These are phyloP conservation scores for Chelmon rostratus DNA, from an alignment of 2,797 vertebrate genomes.

Conservation along the genomic window DNA sequence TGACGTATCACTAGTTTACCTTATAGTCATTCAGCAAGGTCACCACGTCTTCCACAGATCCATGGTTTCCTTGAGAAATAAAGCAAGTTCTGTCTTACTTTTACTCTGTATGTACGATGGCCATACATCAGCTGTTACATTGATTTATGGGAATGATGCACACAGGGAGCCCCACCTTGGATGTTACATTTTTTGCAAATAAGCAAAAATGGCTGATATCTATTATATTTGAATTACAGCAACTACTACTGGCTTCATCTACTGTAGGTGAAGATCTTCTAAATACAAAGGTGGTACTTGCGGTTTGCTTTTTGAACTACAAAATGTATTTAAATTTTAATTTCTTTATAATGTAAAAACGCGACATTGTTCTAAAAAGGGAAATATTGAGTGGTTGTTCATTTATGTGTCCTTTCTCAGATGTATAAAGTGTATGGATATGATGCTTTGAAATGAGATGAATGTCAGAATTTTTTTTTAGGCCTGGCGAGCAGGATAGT, in stretches of 20 bases:
- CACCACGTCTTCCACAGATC: slow-evolving; percentile 46
- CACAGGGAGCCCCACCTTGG: neutral
- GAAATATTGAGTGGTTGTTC: slow-evolving; percentile 49
- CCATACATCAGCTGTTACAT: slow-evolving; percentile 11
- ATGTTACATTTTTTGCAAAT: neutral
- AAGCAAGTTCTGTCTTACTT: neutral
- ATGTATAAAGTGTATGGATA: slow-evolving; percentile 30
- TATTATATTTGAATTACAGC: slow-evolving; percentile 19
- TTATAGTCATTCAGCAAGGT: slow-evolving; percentile 24
- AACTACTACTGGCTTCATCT: slow-evolving; percentile 13
- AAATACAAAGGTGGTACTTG: slow-evolving; percentile 34
- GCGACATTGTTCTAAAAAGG: slow-evolving; percentile 60
- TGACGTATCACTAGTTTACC: slow-evolving; percentile 34
- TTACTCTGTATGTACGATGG: neutral
- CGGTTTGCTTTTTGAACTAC: slow-evolving; percentile 48
- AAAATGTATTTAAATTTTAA: slow-evolving; percentile 38
- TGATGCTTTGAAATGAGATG: slow-evolving; percentile 27
- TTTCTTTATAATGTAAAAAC: slow-evolving; percentile 27
- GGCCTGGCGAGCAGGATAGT: slow-evolving; percentile 9
- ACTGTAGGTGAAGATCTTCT: slow-evolving; percentile 14
- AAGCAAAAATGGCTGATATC: slow-evolving; percentile 25
- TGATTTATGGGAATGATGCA: slow-evolving; percentile 12
- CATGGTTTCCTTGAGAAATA: neutral
- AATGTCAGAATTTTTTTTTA: slow-evolving; percentile 28
- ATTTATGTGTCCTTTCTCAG: slow-evolving; percentile 27